These are phyloP conservation scores for Chelonia mydas DNA, from an alignment of 2,797 vertebrate species.

Conservation along the genomic window DNA sequence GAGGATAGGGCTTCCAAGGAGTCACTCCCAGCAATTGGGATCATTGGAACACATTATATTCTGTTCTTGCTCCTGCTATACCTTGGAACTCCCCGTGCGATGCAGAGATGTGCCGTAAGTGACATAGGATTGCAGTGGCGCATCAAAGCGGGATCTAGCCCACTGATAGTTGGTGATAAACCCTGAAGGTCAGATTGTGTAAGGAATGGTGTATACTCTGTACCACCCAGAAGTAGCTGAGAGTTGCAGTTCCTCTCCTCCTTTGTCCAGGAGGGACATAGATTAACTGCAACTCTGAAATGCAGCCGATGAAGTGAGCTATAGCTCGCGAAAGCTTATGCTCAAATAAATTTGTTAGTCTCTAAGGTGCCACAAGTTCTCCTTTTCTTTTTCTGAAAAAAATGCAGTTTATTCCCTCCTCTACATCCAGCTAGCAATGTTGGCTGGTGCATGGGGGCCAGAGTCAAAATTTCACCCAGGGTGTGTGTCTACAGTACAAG, in stretches of 20 bases:
- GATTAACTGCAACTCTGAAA: background rate
- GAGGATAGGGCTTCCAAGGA: background rate
- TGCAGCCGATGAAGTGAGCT: no score
- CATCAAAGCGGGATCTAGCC: background rate
- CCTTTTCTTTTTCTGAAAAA: background rate
- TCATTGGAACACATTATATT: background rate
- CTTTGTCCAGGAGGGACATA: background rate
- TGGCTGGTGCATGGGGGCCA: background rate
- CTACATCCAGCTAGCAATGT: background rate
- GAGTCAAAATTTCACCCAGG: fast-evolving
- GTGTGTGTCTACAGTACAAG: no score
- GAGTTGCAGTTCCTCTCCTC: background rate
- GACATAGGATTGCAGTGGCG: background rate
- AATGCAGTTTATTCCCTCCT: background rate
- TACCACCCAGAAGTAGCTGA: background rate
- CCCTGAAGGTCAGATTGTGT: background rate
- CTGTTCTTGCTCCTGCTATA: background rate
- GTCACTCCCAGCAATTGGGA: background rate
- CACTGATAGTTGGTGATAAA: background rate
- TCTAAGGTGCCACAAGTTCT: no score
- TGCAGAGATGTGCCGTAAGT: background rate
- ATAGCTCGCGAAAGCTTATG: no score
- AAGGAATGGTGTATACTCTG: background rate
- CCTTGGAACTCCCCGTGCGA: background rate
- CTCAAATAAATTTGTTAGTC: no score